Conservation (phyloP, 1,140 invertebrate genomes). For the Drosophila pandora region DNA sequence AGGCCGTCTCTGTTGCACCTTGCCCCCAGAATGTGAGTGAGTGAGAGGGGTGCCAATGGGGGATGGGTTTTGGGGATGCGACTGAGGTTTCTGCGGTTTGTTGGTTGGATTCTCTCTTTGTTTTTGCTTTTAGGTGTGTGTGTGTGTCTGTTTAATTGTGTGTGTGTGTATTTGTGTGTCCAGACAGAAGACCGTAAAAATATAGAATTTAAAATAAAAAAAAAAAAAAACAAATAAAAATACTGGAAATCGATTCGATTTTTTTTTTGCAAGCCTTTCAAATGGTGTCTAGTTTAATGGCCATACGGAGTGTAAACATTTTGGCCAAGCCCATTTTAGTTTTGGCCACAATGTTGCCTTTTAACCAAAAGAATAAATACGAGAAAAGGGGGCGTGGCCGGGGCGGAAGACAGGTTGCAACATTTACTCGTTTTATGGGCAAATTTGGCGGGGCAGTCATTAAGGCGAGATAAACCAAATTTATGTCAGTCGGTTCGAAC, state of each 20-base stretch:
- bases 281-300: slow-evolving; percentile 38
- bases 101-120: slow-evolving; percentile 7
- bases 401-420: slow-evolving; percentile 55
- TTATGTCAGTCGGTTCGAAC: slow-evolving; percentile 62
- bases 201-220: slow-evolving; percentile 12
- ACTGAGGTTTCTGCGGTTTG: slow-evolving; percentile 72
- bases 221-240: slow-evolving; percentile 7
- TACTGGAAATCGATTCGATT: slow-evolving; percentile 45
- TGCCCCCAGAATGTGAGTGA: neutral
- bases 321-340: slow-evolving; percentile 33
- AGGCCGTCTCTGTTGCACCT: neutral
- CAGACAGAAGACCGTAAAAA: slow-evolving; percentile 10
- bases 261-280: slow-evolving; percentile 13
- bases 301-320: slow-evolving; percentile 57
- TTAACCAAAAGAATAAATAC: slow-evolving; percentile 1
- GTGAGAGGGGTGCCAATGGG: slow-evolving; percentile 4
- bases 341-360: slow-evolving; percentile 61
- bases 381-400: slow-evolving; percentile 25
- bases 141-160: slow-evolving; percentile 35
- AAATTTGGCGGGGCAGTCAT: slow-evolving; percentile 48
- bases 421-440: slow-evolving; percentile 45
- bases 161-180: slow-evolving; percentile 34
- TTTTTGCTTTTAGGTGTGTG: slow-evolving; percentile 1
- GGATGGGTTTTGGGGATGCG: slow-evolving; percentile 41
- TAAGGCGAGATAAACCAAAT: slow-evolving; percentile 66